Conservation (phyloP, 1,140 invertebrate species). For the Bombus haemorrhoidalis region DNA sequence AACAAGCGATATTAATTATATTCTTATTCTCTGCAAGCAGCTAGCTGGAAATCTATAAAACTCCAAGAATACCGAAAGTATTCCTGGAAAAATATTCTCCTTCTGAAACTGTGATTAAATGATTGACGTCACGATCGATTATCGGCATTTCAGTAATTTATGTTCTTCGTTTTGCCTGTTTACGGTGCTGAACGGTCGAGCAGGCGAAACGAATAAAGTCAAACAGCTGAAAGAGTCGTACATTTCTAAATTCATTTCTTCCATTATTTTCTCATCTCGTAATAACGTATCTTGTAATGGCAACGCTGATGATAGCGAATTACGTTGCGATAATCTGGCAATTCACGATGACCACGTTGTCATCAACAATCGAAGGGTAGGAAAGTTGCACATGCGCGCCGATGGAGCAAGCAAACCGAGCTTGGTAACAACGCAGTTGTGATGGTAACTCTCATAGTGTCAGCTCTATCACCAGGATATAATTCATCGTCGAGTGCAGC, state of each 20-base stretch:
- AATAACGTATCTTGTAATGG: too few species aligned
- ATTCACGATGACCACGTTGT: constrained; percentile 7
- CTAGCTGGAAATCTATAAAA: neutral
- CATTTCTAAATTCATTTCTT: neutral
- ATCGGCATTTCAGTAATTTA: neutral
- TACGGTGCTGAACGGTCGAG: neutral
- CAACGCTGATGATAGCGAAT: neutral
- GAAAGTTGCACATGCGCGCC: constrained; percentile 58
- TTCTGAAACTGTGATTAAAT: neutral
- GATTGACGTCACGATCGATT: neutral
- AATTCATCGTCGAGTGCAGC: neutral
- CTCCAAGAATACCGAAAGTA: too few species aligned
- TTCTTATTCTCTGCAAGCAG: too few species aligned
- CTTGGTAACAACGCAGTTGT: constrained; percentile 69
- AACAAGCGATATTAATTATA: too few species aligned
- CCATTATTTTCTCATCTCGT: too few species aligned
- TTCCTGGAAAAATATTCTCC: too few species aligned
- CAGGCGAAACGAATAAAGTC: neutral
- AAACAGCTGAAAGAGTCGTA: neutral
- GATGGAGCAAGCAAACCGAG: neutral
- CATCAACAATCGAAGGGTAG: constrained; percentile 49
- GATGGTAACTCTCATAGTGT: constrained; percentile 64
- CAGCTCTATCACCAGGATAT: constrained; percentile 6
- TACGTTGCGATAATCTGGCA: neutral
- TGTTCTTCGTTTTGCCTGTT: neutral